phyloP scores from a whole-genome alignment of 2,888 invertebrate species.

The Epistrophe grossulariae region DNA sequence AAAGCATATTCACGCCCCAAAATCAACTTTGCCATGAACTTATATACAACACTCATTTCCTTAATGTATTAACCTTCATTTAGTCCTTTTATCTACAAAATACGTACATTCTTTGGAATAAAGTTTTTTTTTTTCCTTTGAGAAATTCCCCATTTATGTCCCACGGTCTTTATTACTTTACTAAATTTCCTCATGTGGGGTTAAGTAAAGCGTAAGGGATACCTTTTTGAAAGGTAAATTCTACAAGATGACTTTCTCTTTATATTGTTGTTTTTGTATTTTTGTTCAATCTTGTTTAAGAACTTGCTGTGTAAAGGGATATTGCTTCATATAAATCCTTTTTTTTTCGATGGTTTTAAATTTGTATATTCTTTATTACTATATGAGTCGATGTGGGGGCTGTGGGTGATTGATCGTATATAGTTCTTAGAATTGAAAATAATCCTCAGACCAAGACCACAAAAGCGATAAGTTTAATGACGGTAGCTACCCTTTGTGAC shows the following conservation, averaged over 20 bases:
- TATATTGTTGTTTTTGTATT: background rate
- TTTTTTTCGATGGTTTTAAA: background rate
- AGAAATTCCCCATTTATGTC: background rate
- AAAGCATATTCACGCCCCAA: background rate
- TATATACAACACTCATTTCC: constrained; percentile 4
- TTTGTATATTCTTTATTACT: background rate
- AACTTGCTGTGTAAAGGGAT: background rate
- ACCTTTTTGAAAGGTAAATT: background rate
- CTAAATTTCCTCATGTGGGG: background rate
- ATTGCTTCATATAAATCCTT: background rate
- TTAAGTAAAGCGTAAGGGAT: background rate
- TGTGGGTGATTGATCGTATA: background rate
- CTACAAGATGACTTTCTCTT: constrained; percentile 15
- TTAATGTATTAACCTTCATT: constrained; percentile 17
- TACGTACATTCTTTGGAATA: background rate
- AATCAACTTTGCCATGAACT: background rate
- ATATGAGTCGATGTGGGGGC: no score
- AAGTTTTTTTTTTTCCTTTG: background rate
- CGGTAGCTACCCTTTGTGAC: constrained; percentile 7
- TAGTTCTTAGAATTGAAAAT: background rate
- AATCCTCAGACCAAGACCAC: background rate
- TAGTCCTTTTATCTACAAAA: background rate
- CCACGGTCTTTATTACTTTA: constrained; percentile 14
- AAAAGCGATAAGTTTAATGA: constrained; percentile 5
- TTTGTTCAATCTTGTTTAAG: background rate